These are phyloP conservation scores for Anguilla pacifica DNA, from an alignment of 2,797 vertebrate genomes.

Conservation along the genomic window DNA sequence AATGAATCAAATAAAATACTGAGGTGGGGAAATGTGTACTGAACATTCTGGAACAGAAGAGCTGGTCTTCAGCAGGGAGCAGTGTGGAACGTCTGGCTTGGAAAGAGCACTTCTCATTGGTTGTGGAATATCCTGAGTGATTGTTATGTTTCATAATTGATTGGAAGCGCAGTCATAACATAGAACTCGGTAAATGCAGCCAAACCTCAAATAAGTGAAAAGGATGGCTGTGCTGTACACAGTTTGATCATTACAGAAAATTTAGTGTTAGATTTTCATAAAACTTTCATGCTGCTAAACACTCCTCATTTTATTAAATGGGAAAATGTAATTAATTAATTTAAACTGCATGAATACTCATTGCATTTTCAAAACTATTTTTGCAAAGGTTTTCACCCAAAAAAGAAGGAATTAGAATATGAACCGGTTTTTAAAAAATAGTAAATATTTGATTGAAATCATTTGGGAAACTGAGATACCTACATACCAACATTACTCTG, in stretches of 20 bases:
- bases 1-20: background rate
- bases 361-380: background rate
- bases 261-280: background rate
- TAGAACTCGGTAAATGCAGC: background rate
- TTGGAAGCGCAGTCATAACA: background rate
- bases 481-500: background rate
- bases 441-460: background rate
- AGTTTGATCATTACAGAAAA: background rate
- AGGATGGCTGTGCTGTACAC: background rate
- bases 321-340: background rate
- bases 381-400: background rate
- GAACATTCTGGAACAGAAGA: background rate
- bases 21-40: background rate
- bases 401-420: too few relatives aligned
- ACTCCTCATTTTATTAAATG: background rate
- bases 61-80: background rate
- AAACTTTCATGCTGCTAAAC: background rate
- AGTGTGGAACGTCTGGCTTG: background rate
- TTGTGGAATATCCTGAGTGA: background rate
- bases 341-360: background rate
- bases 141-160: background rate
- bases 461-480: background rate
- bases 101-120: background rate
- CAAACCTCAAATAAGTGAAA: slow-evolving; percentile 3
- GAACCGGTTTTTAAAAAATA: too few relatives aligned